Evolutionary conservation across 2,113 vertebrate genomes (phyloP).

Genomic region (Gasterosteus aculeatus): DNA sequence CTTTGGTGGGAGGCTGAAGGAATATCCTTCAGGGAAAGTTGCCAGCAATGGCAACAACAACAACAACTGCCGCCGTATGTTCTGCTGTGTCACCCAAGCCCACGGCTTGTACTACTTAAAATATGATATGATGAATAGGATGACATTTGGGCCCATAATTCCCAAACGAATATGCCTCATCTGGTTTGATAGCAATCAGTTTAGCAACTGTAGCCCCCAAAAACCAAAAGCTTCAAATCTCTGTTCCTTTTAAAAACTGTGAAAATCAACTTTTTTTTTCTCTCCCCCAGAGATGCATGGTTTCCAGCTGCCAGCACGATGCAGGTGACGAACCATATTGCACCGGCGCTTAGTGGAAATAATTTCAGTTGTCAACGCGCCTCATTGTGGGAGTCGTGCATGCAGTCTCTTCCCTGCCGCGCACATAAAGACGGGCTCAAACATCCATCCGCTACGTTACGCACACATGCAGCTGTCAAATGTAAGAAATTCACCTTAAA

Average conservation of each 20-base stretch:
- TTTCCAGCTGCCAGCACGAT: conserved; percentile 18
- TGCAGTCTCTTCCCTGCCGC: background rate
- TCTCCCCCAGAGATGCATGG: background rate
- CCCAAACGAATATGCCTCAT: background rate
- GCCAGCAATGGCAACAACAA: background rate
- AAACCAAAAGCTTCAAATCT: conserved; percentile 22
- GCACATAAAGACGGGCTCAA: background rate
- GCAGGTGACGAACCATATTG: conserved; percentile 48
- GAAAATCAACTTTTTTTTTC: conserved; percentile 16
- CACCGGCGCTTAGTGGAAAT: conserved; percentile 27
- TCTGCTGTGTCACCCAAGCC: background rate
- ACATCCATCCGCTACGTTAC: conserved; percentile 13
- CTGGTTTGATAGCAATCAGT: background rate
- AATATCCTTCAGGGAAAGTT: background rate
- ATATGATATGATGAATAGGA: background rate
- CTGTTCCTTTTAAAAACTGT: conserved; percentile 7
- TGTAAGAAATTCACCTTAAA: conserved; percentile 37
- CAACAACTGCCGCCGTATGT: background rate
- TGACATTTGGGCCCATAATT: background rate
- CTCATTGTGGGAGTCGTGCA: conserved; percentile 21
- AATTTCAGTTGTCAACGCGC: conserved; percentile 17
- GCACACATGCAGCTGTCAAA: conserved; percentile 38
- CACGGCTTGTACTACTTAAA: background rate
- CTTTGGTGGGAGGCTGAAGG: background rate
- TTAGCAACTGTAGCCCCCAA: conserved; percentile 8